phyloP scores from a whole-genome alignment of 1,140 invertebrate genomes.

The Eupeodes corollae region DNA sequence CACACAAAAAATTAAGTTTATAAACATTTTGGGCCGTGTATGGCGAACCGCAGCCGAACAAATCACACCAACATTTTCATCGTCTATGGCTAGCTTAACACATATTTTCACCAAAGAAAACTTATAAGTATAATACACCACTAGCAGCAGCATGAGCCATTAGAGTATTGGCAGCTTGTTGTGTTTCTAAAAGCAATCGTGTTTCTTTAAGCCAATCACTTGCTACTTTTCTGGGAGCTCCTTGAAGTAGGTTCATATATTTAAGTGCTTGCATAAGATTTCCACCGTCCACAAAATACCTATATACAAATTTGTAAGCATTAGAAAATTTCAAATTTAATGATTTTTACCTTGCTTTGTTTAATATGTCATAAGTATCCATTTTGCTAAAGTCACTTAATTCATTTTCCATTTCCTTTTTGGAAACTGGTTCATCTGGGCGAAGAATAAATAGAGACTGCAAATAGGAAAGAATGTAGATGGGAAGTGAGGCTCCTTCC shows the following conservation, averaged over 20 bases:
- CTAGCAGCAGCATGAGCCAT: constrained; percentile 72
- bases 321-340: neutral
- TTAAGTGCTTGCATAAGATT: constrained; percentile 73
- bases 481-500: constrained; percentile 61
- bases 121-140: constrained; percentile 54
- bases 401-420: constrained; percentile 56
- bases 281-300: constrained; percentile 75
- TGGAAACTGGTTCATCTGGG: constrained; percentile 52
- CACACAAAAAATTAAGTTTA: no score
- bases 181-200: constrained; percentile 73
- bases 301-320: constrained; percentile 29
- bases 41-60: no score
- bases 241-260: constrained; percentile 82
- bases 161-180: constrained; percentile 76
- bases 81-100: no score
- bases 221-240: constrained; percentile 71
- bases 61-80: no score
- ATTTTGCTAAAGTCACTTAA: constrained; percentile 55
- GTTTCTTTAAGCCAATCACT: constrained; percentile 79
- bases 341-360: constrained; percentile 60
- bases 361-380: constrained; percentile 78
- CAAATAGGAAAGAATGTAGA: constrained; percentile 80
- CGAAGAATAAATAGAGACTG: constrained; percentile 61
- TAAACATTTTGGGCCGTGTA: no score
- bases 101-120: no score